A percentile compares a stretch with the other conserved stretches of the same genome.
Conservation (phyloP, 1,140 invertebrate genomes). For the Oedothorax gibbosus region DNA sequence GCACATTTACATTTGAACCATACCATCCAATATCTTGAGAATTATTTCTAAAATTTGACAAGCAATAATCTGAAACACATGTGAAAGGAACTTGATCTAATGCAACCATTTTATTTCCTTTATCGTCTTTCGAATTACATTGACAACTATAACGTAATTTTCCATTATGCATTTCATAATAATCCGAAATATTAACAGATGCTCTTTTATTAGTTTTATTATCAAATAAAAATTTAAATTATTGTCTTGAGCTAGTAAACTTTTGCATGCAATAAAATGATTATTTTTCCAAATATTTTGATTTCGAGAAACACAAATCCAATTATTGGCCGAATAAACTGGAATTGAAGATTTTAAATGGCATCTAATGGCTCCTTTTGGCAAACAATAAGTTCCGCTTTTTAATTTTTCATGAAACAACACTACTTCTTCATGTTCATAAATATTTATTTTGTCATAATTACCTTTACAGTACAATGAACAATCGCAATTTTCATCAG, state of each 20-base stretch:
- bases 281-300: neutral
- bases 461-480: neutral
- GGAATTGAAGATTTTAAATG: conserved; percentile 14
- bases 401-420: conserved; percentile 22
- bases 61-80: conserved; percentile 34
- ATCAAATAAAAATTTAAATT: conserved; percentile 24
- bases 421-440: conserved; percentile 6
- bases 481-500: conserved; percentile 8
- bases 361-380: conserved; percentile 6
- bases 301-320: conserved; percentile 22
- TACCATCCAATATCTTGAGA: neutral
- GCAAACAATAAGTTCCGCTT: conserved; percentile 22
- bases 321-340: conserved; percentile 24
- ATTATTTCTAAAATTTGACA: neutral
- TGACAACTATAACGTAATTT: conserved; percentile 22
- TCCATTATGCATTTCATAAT: conserved; percentile 27
- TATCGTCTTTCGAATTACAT: conserved; percentile 18
- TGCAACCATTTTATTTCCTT: conserved; percentile 5
- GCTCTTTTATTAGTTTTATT: neutral
- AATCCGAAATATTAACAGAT: neutral
- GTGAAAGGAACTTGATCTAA: conserved; percentile 29
- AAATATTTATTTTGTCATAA: conserved; percentile 28
- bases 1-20: conserved; percentile 10
- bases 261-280: conserved; percentile 34
- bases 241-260: conserved; percentile 17